Evolutionary conservation across 2,797 vertebrate genomes (phyloP).

Genomic region (Arnoldichthys spilopterus): DNA sequence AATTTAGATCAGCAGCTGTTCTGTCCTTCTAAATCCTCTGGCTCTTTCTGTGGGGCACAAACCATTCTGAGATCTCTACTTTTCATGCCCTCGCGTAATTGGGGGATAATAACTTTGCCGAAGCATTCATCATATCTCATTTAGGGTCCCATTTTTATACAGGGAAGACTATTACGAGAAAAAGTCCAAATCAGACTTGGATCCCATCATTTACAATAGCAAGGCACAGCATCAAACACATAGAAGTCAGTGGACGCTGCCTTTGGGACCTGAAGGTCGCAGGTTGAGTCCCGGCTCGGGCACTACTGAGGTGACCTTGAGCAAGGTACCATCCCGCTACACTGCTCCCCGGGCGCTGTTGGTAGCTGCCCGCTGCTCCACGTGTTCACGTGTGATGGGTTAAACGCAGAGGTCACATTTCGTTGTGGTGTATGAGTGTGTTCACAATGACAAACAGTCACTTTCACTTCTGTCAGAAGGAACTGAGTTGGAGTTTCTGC

Average conservation of each 20-base stretch:
- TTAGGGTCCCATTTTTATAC: constrained; percentile 15
- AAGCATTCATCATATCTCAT: constrained; percentile 1
- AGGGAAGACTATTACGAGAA: constrained; percentile 12
- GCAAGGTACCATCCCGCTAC: too few relatives aligned
- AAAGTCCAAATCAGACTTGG: constrained; percentile 4
- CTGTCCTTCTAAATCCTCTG: background rate
- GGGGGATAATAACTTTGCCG: constrained; percentile 20
- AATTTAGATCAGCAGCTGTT: constrained; percentile 6
- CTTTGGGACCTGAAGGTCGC: too few relatives aligned
- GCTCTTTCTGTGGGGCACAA: background rate
- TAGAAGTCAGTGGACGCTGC: constrained; percentile 12
- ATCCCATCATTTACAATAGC: background rate
- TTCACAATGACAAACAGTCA: too few relatives aligned
- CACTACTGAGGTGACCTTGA: too few relatives aligned
- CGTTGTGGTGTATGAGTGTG: too few relatives aligned
- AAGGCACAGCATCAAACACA: constrained; percentile 4
- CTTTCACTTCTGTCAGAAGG: constrained; percentile 14
- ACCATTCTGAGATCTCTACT: constrained; percentile 20
- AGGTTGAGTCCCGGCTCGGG: too few relatives aligned
- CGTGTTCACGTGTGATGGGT: too few relatives aligned
- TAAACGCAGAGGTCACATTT: too few relatives aligned
- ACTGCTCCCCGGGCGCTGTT: too few relatives aligned
- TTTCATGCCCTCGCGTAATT: constrained; percentile 20
- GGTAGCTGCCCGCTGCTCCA: too few relatives aligned
- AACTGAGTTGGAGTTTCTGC: constrained; percentile 5